Percentiles rank a stretch among this genome's conserved stretches.
Evolutionary conservation across 2,888 invertebrate species (phyloP).

Genomic region (Boloria euphrosyne): DNA sequence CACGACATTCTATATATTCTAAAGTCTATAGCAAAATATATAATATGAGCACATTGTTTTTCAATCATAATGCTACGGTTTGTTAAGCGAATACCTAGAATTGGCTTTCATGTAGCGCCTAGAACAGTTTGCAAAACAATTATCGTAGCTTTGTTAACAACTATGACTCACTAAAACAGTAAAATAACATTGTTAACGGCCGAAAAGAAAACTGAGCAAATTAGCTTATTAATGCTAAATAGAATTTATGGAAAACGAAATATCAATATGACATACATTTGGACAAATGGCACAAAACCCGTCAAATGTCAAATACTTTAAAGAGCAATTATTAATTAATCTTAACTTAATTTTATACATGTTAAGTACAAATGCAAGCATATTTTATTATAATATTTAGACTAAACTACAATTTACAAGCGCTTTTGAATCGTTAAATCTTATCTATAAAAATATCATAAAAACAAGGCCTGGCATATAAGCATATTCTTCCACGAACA

Average conservation of each 20-base stretch:
- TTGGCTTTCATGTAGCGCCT: slow-evolving; percentile 18
- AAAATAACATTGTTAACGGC: slow-evolving; percentile 32
- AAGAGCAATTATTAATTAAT: no score
- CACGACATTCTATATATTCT: no score
- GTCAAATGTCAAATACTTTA: slow-evolving; percentile 9
- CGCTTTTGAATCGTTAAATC: no score
- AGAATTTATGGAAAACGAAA: slow-evolving; percentile 29
- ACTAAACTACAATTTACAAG: no score
- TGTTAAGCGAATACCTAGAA: slow-evolving; percentile 13
- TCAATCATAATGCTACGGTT: background rate
- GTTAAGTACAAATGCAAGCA: no score
- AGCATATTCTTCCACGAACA: no score
- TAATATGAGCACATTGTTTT: background rate
- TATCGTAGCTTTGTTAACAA: slow-evolving; percentile 36
- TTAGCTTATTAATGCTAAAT: slow-evolving; percentile 38
- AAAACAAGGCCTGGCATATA: no score
- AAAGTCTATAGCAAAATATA: background rate
- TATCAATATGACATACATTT: slow-evolving; percentile 33
- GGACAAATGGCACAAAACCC: slow-evolving; percentile 15
- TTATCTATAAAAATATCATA: no score
- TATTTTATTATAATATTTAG: no score
- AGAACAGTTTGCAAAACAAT: slow-evolving; percentile 34
- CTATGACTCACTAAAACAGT: slow-evolving; percentile 36
- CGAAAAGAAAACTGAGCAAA: slow-evolving; percentile 32
- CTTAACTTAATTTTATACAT: no score